Evolutionary conservation across 2,888 invertebrate species (phyloP), one percentile per base, ranked within the genome.

Genomic region (Leptopilina drosophilae): DNA sequence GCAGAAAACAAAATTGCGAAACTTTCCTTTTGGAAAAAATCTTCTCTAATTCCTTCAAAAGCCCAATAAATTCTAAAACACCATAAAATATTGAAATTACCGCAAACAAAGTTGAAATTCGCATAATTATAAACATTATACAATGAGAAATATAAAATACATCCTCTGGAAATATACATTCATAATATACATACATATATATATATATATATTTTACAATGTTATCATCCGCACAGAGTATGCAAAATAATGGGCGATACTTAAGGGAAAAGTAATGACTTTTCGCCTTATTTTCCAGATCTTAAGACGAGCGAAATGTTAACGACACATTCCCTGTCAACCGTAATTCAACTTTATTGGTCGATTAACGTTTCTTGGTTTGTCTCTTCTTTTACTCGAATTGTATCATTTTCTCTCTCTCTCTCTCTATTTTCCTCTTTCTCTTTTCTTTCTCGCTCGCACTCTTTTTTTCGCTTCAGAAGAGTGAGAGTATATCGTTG

Each of bases 291-390:
- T 89, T 89, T 89, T 88, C 87, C 87, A 87, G 87, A 83, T 85
- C 87, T 73, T 56, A 53, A 73, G 73, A 73, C 33, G 73, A 26
- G 73, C 53, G 56, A 73, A 33, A 26, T 73, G 53, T 73, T 87
- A 88, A 87, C 85, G 87, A 85, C 86, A 87, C 86, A 87, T 88
- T 88, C 87, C 42, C 88, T 83, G 84, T 85, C 84, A 83, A 80
- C 84, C 88, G 86, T 91, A 91, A 91, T 89, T 91, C 88, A 85
- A 83, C 86, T 91, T 91, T 91, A 91, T 91, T 90, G 90, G 88
- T 88, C 91, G 91, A 91, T 91, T 91, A 91, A 91, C 89, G 88
- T 88, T 89, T 88, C 87, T 85, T 81, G 83, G 77, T 77, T 79
- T 77, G 76, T 78, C 65, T 77, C 80, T 76, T 66, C 78, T 76